Percentiles rank a stretch among this genome's conserved stretches.
Evolutionary conservation across 30 jellyfish, hydroid and myxozoan genomes (phyloP).

Genomic region (Turritopsis rubra): DNA sequence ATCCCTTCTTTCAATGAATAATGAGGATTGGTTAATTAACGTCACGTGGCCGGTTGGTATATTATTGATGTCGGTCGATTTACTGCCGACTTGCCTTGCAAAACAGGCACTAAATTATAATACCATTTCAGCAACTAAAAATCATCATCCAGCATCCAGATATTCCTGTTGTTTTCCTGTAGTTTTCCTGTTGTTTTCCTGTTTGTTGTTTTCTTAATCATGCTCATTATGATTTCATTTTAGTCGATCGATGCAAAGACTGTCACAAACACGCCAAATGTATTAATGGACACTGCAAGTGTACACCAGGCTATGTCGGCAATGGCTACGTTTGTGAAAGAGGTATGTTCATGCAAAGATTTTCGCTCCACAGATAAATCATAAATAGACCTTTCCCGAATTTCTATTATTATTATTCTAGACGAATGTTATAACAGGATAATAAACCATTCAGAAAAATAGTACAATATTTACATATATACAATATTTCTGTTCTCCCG

Average conservation of each 20-base stretch:
- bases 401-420: no score
- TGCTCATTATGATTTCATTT: neutral
- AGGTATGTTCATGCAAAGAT: conserved; percentile 29
- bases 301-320: conserved; percentile 74
- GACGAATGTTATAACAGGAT: no score
- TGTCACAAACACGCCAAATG: conserved; percentile 77
- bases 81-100: no score
- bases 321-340: conserved; percentile 76
- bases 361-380: neutral
- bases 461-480: no score
- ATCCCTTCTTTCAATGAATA: no score
- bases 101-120: neutral
- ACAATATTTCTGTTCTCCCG: no score
- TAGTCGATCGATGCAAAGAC: conserved; percentile 82
- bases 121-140: neutral
- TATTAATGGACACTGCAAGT: conserved; percentile 63
- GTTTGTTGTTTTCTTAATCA: neutral
- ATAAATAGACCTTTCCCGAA: neutral
- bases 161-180: neutral
- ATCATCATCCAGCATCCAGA: neutral
- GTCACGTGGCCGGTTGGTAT: no score
- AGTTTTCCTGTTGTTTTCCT: neutral
- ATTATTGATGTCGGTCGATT: no score
- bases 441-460: no score
- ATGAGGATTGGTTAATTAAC: no score